Conservation (phyloP, 92 coral and sea anemone genomes). For the Palythoa grandis region DNA sequence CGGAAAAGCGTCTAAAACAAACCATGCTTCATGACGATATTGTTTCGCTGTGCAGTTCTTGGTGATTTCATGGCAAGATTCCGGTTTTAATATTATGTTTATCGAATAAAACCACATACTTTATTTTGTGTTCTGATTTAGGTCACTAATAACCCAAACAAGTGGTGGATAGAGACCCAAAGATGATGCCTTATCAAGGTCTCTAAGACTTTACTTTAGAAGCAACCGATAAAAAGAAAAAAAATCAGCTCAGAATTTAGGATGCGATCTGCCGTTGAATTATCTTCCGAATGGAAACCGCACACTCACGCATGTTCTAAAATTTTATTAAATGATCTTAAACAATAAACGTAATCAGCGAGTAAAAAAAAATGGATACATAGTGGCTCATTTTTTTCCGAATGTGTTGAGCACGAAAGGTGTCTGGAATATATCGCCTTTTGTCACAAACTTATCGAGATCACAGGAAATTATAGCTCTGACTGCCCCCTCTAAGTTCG, state of each 20-base stretch:
- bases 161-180: constrained; percentile 49
- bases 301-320: no score
- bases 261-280: neutral
- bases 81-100: constrained; percentile 88
- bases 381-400: constrained; percentile 53
- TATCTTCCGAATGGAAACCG: neutral
- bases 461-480: constrained; percentile 88
- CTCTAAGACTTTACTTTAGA: constrained; percentile 74
- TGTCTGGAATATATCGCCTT: constrained; percentile 82
- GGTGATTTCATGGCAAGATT: constrained; percentile 75
- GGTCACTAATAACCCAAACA: constrained; percentile 46
- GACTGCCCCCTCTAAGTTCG: constrained; percentile 77
- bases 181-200: constrained; percentile 63
- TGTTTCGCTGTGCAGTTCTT: constrained; percentile 81
- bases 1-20: constrained; percentile 98
- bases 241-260: neutral
- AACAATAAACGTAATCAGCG: constrained; percentile 42
- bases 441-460: constrained; percentile 88
- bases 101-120: constrained; percentile 58
- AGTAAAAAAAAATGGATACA: constrained; percentile 68
- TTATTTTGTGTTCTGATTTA: constrained; percentile 32
- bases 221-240: constrained; percentile 46
- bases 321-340: constrained; percentile 6
- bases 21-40: constrained; percentile 96
- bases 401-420: constrained; percentile 55